Evolutionary conservation across 2,113 vertebrate genomes (phyloP).

Genomic region (Microcebus tavaratra): DNA sequence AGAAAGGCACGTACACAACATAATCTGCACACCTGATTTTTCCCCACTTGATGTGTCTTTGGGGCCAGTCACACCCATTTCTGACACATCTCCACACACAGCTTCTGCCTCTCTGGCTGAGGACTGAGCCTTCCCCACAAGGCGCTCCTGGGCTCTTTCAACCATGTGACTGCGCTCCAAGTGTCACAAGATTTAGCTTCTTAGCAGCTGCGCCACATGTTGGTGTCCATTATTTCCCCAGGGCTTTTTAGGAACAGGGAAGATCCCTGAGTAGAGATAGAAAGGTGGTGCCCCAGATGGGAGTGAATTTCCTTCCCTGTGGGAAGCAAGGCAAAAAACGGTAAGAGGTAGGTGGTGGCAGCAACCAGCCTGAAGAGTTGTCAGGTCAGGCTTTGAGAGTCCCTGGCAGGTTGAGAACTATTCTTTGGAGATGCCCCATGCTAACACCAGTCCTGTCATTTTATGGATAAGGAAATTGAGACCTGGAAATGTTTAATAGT

Average conservation of each 20-base stretch:
- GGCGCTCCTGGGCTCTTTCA: not conserved
- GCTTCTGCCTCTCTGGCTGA: conserved; percentile 42
- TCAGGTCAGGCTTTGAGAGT: not conserved
- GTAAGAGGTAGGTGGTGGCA: not conserved
- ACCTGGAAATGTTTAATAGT: not conserved
- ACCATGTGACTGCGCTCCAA: not conserved
- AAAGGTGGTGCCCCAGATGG: not conserved
- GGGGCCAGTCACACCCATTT: conserved; percentile 60
- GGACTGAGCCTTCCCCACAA: conserved; percentile 21
- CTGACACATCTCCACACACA: conserved; percentile 42
- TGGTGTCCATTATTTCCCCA: not conserved
- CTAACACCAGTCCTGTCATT: not conserved
- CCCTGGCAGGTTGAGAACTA: not conserved
- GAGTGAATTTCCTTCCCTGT: not conserved
- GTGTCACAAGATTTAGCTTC: not conserved
- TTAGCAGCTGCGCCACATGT: not conserved
- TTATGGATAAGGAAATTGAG: not conserved
- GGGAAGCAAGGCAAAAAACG: not conserved
- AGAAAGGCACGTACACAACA: conserved; percentile 82
- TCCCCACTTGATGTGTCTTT: conserved; percentile 70
- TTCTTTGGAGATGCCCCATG: not conserved
- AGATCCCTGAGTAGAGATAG: not conserved
- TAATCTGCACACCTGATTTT: conserved; percentile 80
- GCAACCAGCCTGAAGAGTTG: not conserved
- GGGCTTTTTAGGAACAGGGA: not conserved